Evolutionary conservation across 2,113 vertebrate genomes (phyloP).

Genomic region (Dinomys branickii): DNA sequence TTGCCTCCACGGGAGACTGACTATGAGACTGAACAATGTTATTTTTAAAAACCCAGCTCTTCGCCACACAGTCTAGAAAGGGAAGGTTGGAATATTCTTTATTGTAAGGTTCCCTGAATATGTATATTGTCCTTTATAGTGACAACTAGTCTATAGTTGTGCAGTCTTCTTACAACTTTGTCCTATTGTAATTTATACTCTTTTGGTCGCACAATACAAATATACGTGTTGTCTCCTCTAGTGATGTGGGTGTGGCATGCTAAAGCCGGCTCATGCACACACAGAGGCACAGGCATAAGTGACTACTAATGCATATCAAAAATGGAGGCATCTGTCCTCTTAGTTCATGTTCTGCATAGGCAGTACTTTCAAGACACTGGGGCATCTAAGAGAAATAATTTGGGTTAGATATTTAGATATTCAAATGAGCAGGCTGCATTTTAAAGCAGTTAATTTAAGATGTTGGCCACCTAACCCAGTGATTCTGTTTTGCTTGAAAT

Average conservation of each 20-base stretch:
- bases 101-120: background rate
- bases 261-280: background rate
- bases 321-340: background rate
- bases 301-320: background rate
- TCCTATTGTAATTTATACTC: conserved; percentile 1
- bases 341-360: background rate
- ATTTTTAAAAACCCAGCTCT: background rate
- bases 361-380: background rate
- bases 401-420: background rate
- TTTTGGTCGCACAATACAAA: background rate
- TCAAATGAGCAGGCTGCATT: background rate
- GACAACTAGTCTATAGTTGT: background rate
- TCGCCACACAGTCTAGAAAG: background rate
- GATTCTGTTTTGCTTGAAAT: conserved; percentile 2
- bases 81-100: background rate
- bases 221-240: background rate
- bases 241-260: background rate
- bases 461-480: background rate
- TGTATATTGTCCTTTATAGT: background rate
- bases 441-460: background rate
- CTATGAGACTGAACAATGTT: background rate
- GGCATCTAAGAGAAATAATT: background rate
- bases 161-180: background rate
- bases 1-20: background rate
- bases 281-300: background rate